These are phyloP conservation scores for Timema cristinae DNA, from an alignment of 2,888 invertebrate genomes.

Conservation along the genomic window DNA sequence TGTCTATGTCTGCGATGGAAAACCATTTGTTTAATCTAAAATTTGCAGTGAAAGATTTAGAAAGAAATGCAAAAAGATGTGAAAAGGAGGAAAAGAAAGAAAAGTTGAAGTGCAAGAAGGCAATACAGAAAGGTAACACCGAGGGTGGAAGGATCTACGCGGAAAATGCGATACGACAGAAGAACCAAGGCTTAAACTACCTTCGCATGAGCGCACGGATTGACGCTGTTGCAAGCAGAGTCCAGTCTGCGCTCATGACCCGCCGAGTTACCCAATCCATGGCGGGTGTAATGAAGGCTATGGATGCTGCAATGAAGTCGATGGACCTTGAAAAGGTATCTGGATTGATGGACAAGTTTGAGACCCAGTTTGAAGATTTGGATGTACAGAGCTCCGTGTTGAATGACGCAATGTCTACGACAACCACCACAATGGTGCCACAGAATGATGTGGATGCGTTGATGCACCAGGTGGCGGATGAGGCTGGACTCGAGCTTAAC, in stretches of 20 bases:
- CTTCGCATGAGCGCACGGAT: conserved; percentile 94
- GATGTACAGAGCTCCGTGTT: conserved; percentile 98
- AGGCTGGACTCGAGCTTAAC: conserved; percentile 96
- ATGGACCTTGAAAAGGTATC: conserved; percentile 99
- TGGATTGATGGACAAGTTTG: conserved; percentile 92
- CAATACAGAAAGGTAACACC: conserved; percentile 90
- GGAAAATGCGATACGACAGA: conserved; percentile 96
- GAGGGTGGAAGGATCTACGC: conserved; percentile 98
- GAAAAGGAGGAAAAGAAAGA: conserved; percentile 97
- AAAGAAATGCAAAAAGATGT: conserved; percentile 94
- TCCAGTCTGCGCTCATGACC: conserved; percentile 94
- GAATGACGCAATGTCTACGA: conserved; percentile 98
- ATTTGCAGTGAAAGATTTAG: conserved; percentile 96
- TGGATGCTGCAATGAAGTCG: conserved; percentile 99
- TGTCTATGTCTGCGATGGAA: conserved; percentile 21
- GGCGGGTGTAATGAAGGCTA: conserved; percentile 97
- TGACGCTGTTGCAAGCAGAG: conserved; percentile 95
- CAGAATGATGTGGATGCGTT: conserved; percentile 92
- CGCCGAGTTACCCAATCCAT: conserved; percentile 89
- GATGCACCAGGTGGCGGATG: conserved; percentile 96
- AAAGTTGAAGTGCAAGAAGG: conserved; percentile 92
- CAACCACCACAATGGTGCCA: conserved; percentile 93
- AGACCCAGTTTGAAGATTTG: conserved; percentile 97
- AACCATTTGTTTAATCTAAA: conserved; percentile 91
- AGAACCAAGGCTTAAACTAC: conserved; percentile 95